Evolutionary conservation across 2,888 invertebrate genomes (phyloP).

Genomic region (Clivina fossor): DNA sequence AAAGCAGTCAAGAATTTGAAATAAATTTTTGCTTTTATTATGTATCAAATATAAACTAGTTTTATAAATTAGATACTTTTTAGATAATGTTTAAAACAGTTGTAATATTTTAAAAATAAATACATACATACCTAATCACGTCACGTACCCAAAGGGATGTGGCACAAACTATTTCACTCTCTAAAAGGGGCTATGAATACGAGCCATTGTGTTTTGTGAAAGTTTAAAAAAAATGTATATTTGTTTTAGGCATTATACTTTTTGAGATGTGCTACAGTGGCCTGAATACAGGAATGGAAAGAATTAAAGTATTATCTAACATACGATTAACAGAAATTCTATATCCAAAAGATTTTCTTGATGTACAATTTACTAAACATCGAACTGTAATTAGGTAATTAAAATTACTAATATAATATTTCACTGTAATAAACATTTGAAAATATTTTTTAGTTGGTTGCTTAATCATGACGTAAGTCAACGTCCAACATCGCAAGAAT

Average conservation of each 20-base stretch:
- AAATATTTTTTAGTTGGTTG: conserved; percentile 62
- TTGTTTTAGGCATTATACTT: conserved; percentile 78
- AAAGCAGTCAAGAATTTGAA: too few relatives aligned
- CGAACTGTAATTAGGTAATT: conserved; percentile 63
- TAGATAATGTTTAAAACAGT: too few relatives aligned
- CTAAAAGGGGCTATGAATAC: neutral
- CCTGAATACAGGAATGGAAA: conserved; percentile 85
- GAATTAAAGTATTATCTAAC: conserved; percentile 73
- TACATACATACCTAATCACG: too few relatives aligned
- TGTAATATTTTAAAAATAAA: too few relatives aligned
- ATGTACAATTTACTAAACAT: conserved; percentile 60
- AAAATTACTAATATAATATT: conserved; percentile 6
- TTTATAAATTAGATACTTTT: too few relatives aligned
- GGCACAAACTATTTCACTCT: too few relatives aligned
- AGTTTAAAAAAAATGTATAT: neutral
- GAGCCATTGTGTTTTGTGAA: neutral
- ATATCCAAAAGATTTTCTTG: conserved; percentile 70
- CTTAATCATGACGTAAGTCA: conserved; percentile 81
- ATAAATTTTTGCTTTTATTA: too few relatives aligned
- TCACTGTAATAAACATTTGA: conserved; percentile 2
- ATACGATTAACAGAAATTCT: conserved; percentile 69
- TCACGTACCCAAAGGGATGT: too few relatives aligned
- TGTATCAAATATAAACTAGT: too few relatives aligned
- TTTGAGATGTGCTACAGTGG: conserved; percentile 94
- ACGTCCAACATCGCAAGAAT: conserved; percentile 83